Evolutionary conservation across 2,113 vertebrate genomes (phyloP).

Genomic region (Pelmatolapia mariae): DNA sequence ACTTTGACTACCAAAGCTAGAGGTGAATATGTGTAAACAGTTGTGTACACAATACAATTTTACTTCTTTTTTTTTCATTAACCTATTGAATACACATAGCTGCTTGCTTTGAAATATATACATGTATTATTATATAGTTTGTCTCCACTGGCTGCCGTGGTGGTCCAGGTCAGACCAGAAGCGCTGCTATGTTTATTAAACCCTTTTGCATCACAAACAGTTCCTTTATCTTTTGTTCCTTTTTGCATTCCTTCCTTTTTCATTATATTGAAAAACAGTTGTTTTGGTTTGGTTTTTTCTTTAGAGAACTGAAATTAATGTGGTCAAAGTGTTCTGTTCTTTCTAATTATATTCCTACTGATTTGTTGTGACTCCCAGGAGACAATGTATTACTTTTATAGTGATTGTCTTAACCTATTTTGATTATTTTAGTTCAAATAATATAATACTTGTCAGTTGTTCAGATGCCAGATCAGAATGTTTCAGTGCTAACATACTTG

Average conservation of each 20-base stretch:
- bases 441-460: neutral
- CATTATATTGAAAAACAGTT: neutral
- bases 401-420: neutral
- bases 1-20: neutral
- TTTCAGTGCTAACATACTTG: rapidly evolving
- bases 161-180: neutral
- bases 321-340: neutral
- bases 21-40: neutral
- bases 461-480: neutral
- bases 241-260: neutral
- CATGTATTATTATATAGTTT: neutral
- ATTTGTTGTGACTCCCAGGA: neutral
- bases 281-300: rapidly evolving
- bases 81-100: neutral
- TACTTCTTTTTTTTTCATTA: neutral
- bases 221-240: neutral
- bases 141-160: neutral
- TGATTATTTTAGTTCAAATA: neutral
- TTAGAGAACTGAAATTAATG: no score
- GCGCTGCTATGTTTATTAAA: neutral
- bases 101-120: neutral
- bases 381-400: neutral
- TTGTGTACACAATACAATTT: neutral
- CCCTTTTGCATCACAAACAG: neutral
- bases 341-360: neutral